Conservation (phyloP, 2,113 vertebrate genomes). For the Psittacara wagleri region DNA sequence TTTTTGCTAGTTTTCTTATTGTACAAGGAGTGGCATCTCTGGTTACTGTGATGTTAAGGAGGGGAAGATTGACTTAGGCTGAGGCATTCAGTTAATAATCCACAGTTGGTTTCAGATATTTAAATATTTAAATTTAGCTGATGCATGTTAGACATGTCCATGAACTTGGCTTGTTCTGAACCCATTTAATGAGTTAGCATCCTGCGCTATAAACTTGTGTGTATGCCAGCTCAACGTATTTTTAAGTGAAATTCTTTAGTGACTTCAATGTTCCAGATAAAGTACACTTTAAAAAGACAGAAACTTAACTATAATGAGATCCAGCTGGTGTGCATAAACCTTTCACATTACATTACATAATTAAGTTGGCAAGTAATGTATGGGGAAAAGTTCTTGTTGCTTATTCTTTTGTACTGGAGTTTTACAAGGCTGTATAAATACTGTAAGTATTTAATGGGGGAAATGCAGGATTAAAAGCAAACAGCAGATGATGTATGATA, state of each 20-base stretch:
- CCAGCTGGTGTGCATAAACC: conserved; percentile 59
- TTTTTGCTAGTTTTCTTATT: background rate
- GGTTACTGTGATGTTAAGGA: background rate
- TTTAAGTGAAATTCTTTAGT: background rate
- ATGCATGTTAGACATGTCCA: background rate
- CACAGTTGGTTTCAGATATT: background rate
- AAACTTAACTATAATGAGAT: conserved; percentile 32
- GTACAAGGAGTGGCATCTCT: background rate
- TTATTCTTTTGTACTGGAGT: conserved; percentile 33
- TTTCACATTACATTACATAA: conserved; percentile 45
- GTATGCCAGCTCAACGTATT: background rate
- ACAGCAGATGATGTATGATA: background rate
- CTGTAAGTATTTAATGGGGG: conserved; percentile 24
- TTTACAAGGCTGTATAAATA: conserved; percentile 51
- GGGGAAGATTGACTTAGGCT: background rate
- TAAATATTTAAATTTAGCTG: background rate
- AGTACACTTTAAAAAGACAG: conserved; percentile 12
- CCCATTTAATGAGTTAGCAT: background rate
- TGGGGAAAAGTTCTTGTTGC: conserved; percentile 20
- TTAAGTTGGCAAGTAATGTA: conserved; percentile 52
- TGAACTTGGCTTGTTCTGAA: background rate
- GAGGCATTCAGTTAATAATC: background rate
- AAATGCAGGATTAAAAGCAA: conserved; percentile 26
- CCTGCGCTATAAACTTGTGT: background rate
- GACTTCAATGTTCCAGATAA: conserved; percentile 6